Percentiles rank a stretch among this genome's conserved stretches.
These are phyloP conservation scores for Ornithoptera priamus DNA, from an alignment of 2,888 invertebrate species.

Conservation along the genomic window DNA sequence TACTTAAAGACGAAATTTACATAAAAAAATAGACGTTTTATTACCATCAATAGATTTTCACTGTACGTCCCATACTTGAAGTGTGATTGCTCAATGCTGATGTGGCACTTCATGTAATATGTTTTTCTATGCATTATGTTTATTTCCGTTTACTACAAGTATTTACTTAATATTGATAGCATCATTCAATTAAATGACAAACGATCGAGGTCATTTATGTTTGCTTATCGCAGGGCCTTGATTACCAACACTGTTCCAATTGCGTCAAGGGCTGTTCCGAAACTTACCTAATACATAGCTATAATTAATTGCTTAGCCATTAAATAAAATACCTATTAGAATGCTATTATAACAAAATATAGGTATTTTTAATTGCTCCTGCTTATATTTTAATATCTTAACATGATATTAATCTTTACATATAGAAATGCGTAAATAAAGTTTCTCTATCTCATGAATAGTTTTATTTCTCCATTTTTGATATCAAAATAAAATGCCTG, in stretches of 20 bases:
- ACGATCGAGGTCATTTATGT: conserved; percentile 15
- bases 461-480: too few relatives aligned
- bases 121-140: not conserved
- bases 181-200: conserved; percentile 11
- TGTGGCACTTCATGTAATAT: not conserved
- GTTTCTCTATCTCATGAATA: too few relatives aligned
- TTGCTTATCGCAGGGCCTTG: conserved; percentile 19
- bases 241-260: conserved; percentile 7
- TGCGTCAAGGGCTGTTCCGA: conserved; percentile 9
- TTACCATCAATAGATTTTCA: not conserved
- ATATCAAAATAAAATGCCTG: too few relatives aligned
- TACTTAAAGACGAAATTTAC: too few relatives aligned
- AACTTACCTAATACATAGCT: not conserved
- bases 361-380: too few relatives aligned
- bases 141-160: not conserved
- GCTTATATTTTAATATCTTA: too few relatives aligned
- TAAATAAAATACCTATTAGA: not conserved
- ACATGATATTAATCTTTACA: too few relatives aligned
- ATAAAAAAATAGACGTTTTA: too few relatives aligned
- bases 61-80: not conserved
- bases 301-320: not conserved
- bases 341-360: too few relatives aligned
- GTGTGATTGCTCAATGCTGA: not conserved
- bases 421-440: too few relatives aligned
- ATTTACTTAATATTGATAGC: conserved; percentile 7